Percentiles rank a stretch among this genome's conserved stretches.
These are phyloP conservation scores for Leucoma salicis DNA, from an alignment of 2,888 invertebrate species.

Conservation along the genomic window DNA sequence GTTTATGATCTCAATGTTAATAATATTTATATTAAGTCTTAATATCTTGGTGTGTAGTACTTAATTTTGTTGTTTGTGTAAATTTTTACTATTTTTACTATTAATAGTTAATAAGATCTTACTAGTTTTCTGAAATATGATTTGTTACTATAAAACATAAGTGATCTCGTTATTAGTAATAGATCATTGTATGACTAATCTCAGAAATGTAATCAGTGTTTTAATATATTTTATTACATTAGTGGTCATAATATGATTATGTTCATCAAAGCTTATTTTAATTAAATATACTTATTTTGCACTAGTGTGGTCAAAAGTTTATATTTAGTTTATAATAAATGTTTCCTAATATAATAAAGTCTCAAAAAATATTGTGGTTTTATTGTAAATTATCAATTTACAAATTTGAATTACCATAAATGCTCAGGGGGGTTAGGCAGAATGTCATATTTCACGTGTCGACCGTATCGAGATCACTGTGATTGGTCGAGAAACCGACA, in stretches of 20 bases:
- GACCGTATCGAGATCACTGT: no score
- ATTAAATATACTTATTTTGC: not conserved
- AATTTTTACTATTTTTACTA: no score
- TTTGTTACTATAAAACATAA: conserved; percentile 13
- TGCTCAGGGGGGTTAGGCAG: no score
- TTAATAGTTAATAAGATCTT: no score
- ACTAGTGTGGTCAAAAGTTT: not conserved
- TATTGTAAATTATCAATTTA: not conserved
- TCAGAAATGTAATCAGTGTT: conserved; percentile 13
- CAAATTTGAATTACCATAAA: not conserved
- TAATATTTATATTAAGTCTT: conserved; percentile 26
- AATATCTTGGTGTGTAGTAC: not conserved
- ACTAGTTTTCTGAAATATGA: not conserved
- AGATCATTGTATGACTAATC: conserved; percentile 29
- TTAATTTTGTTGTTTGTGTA: not conserved
- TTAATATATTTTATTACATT: conserved; percentile 5
- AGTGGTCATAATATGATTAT: conserved; percentile 24
- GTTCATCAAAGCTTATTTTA: conserved; percentile 29
- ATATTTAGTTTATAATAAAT: conserved; percentile 18
- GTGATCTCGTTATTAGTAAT: conserved; percentile 31
- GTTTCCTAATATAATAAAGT: conserved; percentile 29
- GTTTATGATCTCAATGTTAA: conserved; percentile 33
- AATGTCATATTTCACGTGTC: no score
- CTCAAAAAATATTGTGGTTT: not conserved
- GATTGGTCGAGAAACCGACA: no score